Evolutionary conservation across 2,113 vertebrate species (phyloP).

Genomic region (Cochlearius cochlearius): DNA sequence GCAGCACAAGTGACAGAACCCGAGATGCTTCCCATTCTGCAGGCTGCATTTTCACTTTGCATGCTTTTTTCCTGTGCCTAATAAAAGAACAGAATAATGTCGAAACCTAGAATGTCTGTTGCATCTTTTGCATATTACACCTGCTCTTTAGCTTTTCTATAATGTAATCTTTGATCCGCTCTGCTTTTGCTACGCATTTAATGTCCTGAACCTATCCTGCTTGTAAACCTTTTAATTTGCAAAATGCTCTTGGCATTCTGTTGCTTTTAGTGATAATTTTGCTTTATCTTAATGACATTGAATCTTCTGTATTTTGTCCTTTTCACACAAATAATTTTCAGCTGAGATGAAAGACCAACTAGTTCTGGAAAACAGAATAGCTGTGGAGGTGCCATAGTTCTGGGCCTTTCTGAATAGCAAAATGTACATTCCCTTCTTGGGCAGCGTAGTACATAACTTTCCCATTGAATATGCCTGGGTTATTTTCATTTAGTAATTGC

Average conservation of each 20-base stretch:
- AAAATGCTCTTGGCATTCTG: neutral
- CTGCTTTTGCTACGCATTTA: neutral
- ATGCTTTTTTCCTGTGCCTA: neutral
- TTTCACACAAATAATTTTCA: neutral
- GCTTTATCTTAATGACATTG: neutral
- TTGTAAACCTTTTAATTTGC: neutral
- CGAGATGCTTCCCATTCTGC: neutral
- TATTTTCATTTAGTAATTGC: slow-evolving; percentile 9
- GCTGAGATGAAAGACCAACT: neutral
- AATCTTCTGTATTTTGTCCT: neutral
- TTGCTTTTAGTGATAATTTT: neutral
- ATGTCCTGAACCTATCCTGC: neutral
- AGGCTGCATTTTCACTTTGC: neutral
- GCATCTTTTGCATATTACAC: neutral
- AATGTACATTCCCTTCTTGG: slow-evolving; percentile 17
- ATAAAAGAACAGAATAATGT: neutral
- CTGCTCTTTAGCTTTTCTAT: neutral
- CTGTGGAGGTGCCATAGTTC: neutral
- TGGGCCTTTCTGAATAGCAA: neutral
- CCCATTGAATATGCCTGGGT: neutral
- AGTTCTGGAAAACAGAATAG: neutral
- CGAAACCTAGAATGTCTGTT: neutral
- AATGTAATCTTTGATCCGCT: neutral
- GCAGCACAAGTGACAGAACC: neutral
- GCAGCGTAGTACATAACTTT: slow-evolving; percentile 3